Evolutionary conservation across 2,888 invertebrate genomes (phyloP), one percentile per base, ranked within the genome.

Genomic region (Lypha dubia): DNA sequence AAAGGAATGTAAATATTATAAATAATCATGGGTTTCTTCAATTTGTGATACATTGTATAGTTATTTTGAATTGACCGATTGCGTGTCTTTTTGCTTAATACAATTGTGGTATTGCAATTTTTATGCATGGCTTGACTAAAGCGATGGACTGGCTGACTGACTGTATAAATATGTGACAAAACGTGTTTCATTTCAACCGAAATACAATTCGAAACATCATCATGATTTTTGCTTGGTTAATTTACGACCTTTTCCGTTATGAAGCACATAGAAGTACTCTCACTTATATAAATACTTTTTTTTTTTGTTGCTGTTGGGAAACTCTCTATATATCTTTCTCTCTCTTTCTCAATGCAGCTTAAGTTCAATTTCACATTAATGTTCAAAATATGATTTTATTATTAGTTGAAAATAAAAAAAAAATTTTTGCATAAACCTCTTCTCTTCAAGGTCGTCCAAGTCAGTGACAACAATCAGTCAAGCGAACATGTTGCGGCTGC

Each of bases 381-480:
- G 53, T 56, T 32, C 41, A 74, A 65, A n/a, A 56, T 5, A 75
- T 62, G 13, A 3, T 20, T 76, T 76, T 67, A 49, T n/a, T 38
- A 15, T 15, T 35, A 74, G 28, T 49, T 32, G 20, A 15, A 24
- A 58, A 65, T 44, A 22, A 58, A 44, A 13, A 63, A 28, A 53
- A 7, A 24, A 53, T 13, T 32, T 62, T 22, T 11, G 38, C 17
- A 9, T 44, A 38, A 35, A 58, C 49, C 67, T 53, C 20, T 56
- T 63, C 74, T 81, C 58, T 70, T 81, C 84, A 84, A 80, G 84
- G 84, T 80, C 84, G 58, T 20, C 1, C 28, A 70, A 70, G 77
- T 74, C 74, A 81, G 77, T 77, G 77, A 84, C 76, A 68, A 77
- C 56, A 49, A 62, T 62, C 76, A 76, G 67, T 80, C 38, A 80